Evolutionary conservation across 1,140 invertebrate genomes (phyloP), one percentile per base, ranked within the genome.

Genomic region (Trissolcus basalis): DNA sequence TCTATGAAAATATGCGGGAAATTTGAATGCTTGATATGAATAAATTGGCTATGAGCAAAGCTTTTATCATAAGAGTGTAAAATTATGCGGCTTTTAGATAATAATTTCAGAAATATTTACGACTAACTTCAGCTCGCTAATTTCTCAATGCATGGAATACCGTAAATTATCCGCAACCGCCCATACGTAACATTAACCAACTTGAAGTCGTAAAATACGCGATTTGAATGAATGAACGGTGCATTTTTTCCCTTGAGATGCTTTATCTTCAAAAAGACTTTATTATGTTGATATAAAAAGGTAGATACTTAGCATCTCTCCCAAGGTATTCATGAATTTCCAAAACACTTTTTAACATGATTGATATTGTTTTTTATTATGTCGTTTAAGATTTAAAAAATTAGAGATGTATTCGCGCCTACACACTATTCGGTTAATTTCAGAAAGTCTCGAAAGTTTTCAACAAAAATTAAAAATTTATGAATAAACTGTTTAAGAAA

Each of bases 121-220:
- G 39, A 53, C 33, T 41, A 13, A 68, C 54, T 59, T 45, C 0
- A 45, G 48, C 50, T 58, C 33, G 33, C 48, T 69, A 69, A 69
- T 60, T 68, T 68, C 48, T 68, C 64, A 59, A 12, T 41, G 41
- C 54, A 5, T 12, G 16, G 41, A 55, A 32, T 7, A 0, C 27
- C 36, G 50, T 69, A 60, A 60, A 59, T 69, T 69, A 69, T 69
- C 49, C 16, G 9, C 27, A 41, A 69, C 65, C 65, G 65, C 55
- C 56, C 56, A 69, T 69, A 69, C 50, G 56, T 69, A 69, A 59
- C 65, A 48, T 69, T 69, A 60, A 69, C 41, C 56, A 69, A 54
- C 49, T 54, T 45, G 60, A 69, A 60, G 16, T 41, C 56, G 43
- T 59, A 48, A 68, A 59, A 43, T 58, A 59, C 64, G 19, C 15